Base-by-base conservation (phyloP, 2,113 vertebrate species). In the Beaufortia kweichowensis region DNA sequence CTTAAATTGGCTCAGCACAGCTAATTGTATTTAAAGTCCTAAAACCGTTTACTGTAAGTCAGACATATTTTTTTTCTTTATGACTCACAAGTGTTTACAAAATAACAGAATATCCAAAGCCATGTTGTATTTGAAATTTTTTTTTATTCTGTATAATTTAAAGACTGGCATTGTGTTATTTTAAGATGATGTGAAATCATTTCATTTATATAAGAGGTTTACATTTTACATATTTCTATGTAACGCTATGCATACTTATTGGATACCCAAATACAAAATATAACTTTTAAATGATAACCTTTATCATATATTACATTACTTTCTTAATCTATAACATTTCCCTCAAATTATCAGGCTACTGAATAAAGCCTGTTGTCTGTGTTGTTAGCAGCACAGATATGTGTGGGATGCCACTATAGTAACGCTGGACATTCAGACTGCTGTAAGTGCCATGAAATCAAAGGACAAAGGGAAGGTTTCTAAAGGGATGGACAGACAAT, bases 401-500 rank as follows among this genome's bases (percentile, higher is more conserved):
- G 75, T 41, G 55, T 77, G 68, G 68, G 74, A 78, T 83, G 75
- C 19, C 28, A 33, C 66, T 53, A 4, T 10, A 8, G 9, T 48
- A 50, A 11, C 14, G 26, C 50, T 29, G 53, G 2, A 63, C 28
- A 23, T 11, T n/a, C 28, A 56, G 69, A 59, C 64, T 65, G 56
- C 17, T 68, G 62, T 39, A 23, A 75, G 19, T 53, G n/a, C 60
- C 57, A 24, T 12, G 23, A 21, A 1, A 39, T 77, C 55, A 73
- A 19, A 53, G 56, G 59, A 67, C 35, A 21, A n/a, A 50, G 57
- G 6, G 17, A 35, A 35, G 61, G 60, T 26, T 66, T 60, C n/a
- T 28, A 17, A 2, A 48, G 12, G 15, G 23, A 35, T 43, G 21
- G 26, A 62, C 21, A 10, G 6, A 72, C 21, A 56, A 56, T 26